Evolutionary conservation across 2,888 invertebrate genomes (phyloP).

Genomic region (Helobdella robusta): DNA sequence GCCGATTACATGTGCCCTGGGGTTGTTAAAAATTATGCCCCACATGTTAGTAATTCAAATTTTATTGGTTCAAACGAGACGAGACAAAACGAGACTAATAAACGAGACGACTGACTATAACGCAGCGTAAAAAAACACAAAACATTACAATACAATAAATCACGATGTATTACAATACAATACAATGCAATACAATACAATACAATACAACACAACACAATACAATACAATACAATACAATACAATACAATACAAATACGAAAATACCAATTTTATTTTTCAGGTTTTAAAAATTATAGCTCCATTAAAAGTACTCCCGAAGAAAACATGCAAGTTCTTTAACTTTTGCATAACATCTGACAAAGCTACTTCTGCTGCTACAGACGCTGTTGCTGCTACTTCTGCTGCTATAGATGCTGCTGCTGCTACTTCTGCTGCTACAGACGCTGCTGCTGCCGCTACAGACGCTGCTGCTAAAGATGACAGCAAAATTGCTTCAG

Average conservation of each 20-base stretch:
- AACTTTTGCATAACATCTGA: conserved; percentile 15
- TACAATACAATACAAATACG: no score
- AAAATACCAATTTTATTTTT: neutral
- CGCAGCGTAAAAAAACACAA: no score
- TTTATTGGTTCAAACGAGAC: no score
- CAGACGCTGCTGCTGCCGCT: neutral
- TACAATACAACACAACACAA: no score
- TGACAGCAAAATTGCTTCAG: neutral
- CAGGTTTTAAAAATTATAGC: neutral
- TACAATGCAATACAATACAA: no score
- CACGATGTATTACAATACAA: no score
- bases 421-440: neutral
- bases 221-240: no score
- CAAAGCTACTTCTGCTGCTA: neutral
- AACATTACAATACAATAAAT: no score
- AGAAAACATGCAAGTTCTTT: conserved; percentile 11
- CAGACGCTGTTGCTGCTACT: no score
- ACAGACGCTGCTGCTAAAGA: neutral
- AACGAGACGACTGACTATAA: no score
- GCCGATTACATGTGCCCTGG: conserved; percentile 24
- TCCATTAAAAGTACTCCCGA: neutral
- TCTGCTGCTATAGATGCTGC: no score
- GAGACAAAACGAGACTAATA: no score
- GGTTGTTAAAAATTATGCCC: conserved; percentile 37
- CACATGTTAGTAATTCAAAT: conserved; percentile 30